Percentiles rank a stretch among this genome's conserved stretches.
Evolutionary conservation across 2,797 vertebrate genomes (phyloP).

Genomic region (Gymnothorax javanicus): DNA sequence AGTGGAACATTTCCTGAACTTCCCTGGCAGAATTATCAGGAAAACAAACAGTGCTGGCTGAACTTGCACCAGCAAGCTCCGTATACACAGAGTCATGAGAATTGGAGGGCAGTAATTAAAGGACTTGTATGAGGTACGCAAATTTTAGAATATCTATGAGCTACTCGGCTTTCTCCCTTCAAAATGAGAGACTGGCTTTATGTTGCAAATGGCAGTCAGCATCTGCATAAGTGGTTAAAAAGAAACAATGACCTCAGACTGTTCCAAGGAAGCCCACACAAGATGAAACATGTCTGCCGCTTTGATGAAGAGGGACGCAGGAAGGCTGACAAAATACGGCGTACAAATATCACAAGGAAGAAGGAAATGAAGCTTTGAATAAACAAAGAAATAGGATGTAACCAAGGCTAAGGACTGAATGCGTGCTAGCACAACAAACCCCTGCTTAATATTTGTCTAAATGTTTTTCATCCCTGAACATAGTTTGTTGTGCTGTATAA

Average conservation of each 20-base stretch:
- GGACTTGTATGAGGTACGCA: not conserved
- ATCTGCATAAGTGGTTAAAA: not conserved
- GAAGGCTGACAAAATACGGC: not conserved
- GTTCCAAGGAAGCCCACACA: not conserved
- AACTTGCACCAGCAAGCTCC: not conserved
- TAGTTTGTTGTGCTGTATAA: not conserved
- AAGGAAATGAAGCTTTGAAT: not conserved
- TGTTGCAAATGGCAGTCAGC: not conserved
- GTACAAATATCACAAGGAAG: not conserved
- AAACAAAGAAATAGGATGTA: not conserved
- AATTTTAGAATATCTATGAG: too few relatives aligned
- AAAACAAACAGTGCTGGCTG: not conserved
- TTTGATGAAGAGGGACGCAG: not conserved
- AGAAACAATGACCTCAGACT: not conserved
- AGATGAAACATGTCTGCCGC: not conserved
- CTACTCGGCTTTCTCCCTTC: too few relatives aligned
- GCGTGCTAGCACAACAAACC: not conserved
- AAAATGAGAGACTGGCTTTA: not conserved
- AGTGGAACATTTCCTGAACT: not conserved
- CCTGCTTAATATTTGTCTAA: not conserved
- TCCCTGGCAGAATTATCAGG: not conserved
- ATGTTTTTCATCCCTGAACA: not conserved
- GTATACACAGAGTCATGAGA: not conserved
- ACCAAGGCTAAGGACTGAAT: not conserved
- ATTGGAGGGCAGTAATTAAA: not conserved